Conservation (phyloP, 2,888 invertebrate species). For the Phalera bucephala region DNA sequence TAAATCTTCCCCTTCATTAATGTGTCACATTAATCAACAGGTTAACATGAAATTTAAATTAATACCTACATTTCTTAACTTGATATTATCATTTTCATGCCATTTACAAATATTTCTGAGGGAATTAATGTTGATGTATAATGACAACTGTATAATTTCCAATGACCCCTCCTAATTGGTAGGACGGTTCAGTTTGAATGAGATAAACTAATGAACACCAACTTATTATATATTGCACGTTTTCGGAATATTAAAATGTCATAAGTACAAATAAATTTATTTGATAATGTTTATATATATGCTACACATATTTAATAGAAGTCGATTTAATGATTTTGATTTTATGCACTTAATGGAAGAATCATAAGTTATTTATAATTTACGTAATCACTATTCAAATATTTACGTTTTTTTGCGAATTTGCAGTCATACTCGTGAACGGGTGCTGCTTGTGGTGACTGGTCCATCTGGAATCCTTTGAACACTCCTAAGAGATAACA, state of each 20-base stretch:
- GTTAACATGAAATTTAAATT: conserved; percentile 18
- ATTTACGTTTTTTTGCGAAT: too few species aligned
- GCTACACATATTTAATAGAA: too few species aligned
- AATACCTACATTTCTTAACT: conserved; percentile 6
- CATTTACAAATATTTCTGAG: conserved; percentile 12
- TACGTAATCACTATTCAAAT: too few species aligned
- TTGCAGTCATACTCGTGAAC: too few species aligned
- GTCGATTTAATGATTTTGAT: too few species aligned
- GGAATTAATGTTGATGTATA: conserved; percentile 24
- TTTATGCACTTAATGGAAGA: too few species aligned
- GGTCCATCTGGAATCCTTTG: too few species aligned
- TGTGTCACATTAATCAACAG: conserved; percentile 14
- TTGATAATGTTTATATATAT: too few species aligned
- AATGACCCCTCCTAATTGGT: conserved; percentile 20
- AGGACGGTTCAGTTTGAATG: conserved; percentile 19
- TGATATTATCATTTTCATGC: conserved; percentile 12
- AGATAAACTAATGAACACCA: conserved; percentile 12
- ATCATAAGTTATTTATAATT: too few species aligned
- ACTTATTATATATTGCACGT: conserved; percentile 14
- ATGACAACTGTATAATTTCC: conserved; percentile 31
- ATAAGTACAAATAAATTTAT: too few species aligned
- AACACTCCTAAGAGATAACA: too few species aligned
- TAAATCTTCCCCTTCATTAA: conserved; percentile 20
- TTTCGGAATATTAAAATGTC: conserved; percentile 13
- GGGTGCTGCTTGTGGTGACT: too few species aligned